A percentile compares a stretch with the other conserved stretches of the same genome.
phyloP scores from a whole-genome alignment of 2,888 invertebrate genomes.

The Troides aeacus region DNA sequence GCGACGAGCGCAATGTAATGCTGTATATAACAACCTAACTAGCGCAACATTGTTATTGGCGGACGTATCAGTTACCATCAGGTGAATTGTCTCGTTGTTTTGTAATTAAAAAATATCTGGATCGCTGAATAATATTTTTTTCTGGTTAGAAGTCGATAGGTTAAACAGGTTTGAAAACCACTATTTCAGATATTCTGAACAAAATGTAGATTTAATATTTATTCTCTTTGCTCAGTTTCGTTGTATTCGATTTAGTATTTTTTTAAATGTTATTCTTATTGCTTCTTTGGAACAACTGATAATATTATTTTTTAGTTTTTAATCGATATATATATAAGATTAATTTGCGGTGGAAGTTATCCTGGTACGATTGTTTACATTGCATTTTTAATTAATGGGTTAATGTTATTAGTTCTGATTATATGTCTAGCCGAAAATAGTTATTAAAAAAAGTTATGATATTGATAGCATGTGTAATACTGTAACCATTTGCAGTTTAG shows the following conservation, averaged over 20 bases:
- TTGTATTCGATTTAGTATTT: neutral
- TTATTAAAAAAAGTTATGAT: neutral
- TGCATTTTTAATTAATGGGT: conserved; percentile 3
- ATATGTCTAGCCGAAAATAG: conserved; percentile 20
- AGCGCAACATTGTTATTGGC: too few relatives aligned
- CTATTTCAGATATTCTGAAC: neutral
- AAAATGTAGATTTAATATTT: neutral
- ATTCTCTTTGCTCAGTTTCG: neutral
- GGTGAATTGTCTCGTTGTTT: too few relatives aligned
- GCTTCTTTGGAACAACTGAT: conserved; percentile 16
- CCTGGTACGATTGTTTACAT: neutral
- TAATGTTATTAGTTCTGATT: conserved; percentile 1
- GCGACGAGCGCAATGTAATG: too few relatives aligned
- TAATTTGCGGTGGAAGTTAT: conserved; percentile 17
- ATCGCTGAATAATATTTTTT: too few relatives aligned
- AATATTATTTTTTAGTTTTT: neutral
- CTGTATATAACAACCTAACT: too few relatives aligned
- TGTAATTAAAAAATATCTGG: too few relatives aligned
- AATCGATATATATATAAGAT: neutral
- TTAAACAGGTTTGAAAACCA: too few relatives aligned
- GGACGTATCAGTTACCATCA: too few relatives aligned
- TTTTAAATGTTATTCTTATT: conserved; percentile 1
- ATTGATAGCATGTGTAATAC: too few relatives aligned
- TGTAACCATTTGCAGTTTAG: neutral
- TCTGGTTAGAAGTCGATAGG: too few relatives aligned